A percentile compares a stretch with the other conserved stretches of the same genome.
Evolutionary conservation across 2,797 vertebrate genomes (phyloP).

Genomic region (Clarias pachynema): DNA sequence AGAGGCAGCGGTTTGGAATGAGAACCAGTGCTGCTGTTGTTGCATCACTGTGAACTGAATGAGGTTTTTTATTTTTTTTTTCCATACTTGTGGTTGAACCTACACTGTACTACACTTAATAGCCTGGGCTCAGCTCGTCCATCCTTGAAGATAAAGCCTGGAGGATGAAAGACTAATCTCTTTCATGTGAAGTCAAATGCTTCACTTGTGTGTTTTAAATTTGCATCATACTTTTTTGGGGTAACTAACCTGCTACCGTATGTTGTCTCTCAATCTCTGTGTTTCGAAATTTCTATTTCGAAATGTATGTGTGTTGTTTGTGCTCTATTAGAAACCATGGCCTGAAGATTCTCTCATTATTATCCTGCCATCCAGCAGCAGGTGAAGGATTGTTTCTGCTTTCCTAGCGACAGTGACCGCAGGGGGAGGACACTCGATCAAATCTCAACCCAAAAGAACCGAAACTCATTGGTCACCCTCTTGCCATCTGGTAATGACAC

Average conservation of each 20-base stretch:
- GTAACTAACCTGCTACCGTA: constrained; percentile 26
- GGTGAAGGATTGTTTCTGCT: constrained; percentile 52
- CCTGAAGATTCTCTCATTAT: constrained; percentile 1
- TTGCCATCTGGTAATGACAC: constrained; percentile 55
- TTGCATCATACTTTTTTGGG: constrained; percentile 18
- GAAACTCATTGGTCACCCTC: constrained; percentile 50
- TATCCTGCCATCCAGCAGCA: constrained; percentile 53
- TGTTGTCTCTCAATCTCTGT: constrained; percentile 44
- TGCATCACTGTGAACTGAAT: background rate
- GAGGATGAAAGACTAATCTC: constrained; percentile 10
- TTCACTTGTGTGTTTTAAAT: constrained; percentile 28
- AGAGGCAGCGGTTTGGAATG: background rate
- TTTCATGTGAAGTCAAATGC: constrained; percentile 28
- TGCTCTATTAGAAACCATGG: background rate
- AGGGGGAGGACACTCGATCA: constrained; percentile 48
- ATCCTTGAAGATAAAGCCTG: background rate
- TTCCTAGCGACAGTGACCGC: constrained; percentile 35
- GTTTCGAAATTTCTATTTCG: constrained; percentile 24
- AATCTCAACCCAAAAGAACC: constrained; percentile 43
- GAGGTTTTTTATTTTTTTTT: background rate
- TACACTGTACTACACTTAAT: background rate
- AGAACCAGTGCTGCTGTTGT: background rate
- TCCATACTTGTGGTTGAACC: background rate
- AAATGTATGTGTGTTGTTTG: constrained; percentile 15
- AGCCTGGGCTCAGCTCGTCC: background rate